Evolutionary conservation across 2,113 vertebrate genomes (phyloP).

Genomic region (Murina feae): DNA sequence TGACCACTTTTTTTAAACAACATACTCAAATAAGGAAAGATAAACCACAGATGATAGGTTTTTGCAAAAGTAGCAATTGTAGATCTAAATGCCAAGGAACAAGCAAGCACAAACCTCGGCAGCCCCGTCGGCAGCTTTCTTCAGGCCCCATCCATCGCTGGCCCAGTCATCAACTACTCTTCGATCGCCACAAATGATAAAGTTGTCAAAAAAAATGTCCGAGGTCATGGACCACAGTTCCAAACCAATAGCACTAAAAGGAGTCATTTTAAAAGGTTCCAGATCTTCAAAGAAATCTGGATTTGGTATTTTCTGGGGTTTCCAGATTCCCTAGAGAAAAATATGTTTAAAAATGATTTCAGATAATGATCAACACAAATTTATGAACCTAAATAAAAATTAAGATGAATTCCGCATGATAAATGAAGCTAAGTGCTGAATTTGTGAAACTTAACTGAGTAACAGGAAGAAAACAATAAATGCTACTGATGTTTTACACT

Average conservation of each 20-base stretch:
- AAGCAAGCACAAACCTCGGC: conserved; percentile 86
- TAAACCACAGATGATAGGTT: background rate
- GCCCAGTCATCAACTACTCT: conserved; percentile 92
- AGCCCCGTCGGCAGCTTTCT: conserved; percentile 95
- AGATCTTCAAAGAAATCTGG: conserved; percentile 97
- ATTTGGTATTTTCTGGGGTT: conserved; percentile 95
- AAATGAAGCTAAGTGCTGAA: background rate
- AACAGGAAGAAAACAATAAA: conserved; percentile 3
- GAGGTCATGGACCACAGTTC: conserved; percentile 99
- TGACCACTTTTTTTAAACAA: background rate
- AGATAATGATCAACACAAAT: background rate
- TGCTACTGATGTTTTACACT: background rate
- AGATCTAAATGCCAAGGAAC: background rate
- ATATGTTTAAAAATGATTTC: conserved; percentile 9
- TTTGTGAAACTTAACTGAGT: background rate
- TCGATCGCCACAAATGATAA: conserved; percentile 92
- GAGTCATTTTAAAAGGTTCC: conserved; percentile 94
- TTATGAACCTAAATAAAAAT: background rate
- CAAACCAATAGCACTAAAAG: conserved; percentile 92
- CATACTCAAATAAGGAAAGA: background rate
- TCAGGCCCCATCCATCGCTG: conserved; percentile 93
- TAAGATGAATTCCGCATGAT: background rate
- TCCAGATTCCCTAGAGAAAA: conserved; percentile 92
- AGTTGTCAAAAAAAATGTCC: conserved; percentile 99
- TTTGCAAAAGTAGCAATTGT: background rate